Base-by-base conservation (phyloP, 2,797 vertebrate species). In the Cryptoblepharus egeriae region DNA sequence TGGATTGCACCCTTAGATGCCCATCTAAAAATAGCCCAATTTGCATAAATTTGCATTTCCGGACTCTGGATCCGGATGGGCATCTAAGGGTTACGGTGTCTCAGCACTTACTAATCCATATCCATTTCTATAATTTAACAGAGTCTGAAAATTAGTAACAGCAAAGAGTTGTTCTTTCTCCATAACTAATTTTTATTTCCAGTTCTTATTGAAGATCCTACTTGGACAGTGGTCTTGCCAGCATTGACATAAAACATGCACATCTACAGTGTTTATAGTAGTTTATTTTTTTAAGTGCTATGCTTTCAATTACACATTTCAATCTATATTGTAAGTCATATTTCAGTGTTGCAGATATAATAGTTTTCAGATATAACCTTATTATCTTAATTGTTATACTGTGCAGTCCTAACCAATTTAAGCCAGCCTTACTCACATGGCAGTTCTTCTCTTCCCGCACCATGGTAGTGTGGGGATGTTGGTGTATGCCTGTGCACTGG, bases 241-340 rank as follows among this genome's bases (percentile, higher is more conserved):
- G 79, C 61, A 32, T 24, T 68, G 26, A 67, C 37, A 79, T 58
- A 39, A 82, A 71, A 70, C 28, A 30, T 77, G 30, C 32, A 69
- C 18, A 71, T 77, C 7, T 64, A n/a, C 70, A 32, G 1, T 20
- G 64, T 79, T 89, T 65, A 69, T 24, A 79, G 52, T 20, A 80
- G 64, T 30, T 26, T n/a, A 37, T 82, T 79, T 30, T 32, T 1
- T 71, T 78, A 70, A 61, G 75, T 32, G 24, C 32, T 67, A 0
- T 65, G 42, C n/a, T 68, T 82, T 35, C 42, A 28, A 67, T 42
- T 15, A 24, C 75, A 7, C 75, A 80, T 85, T 75, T 60, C 0
- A 0, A 84, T 79, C 24, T 82, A 0, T 70, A n/a, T 55, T 88
- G 72, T 30, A 63, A 30, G 35, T 75, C 55, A 45, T 55, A 39